Evolutionary conservation across 2,888 invertebrate species (phyloP), one percentile per base, ranked within the genome.

Genomic region (Agrochola lota): DNA sequence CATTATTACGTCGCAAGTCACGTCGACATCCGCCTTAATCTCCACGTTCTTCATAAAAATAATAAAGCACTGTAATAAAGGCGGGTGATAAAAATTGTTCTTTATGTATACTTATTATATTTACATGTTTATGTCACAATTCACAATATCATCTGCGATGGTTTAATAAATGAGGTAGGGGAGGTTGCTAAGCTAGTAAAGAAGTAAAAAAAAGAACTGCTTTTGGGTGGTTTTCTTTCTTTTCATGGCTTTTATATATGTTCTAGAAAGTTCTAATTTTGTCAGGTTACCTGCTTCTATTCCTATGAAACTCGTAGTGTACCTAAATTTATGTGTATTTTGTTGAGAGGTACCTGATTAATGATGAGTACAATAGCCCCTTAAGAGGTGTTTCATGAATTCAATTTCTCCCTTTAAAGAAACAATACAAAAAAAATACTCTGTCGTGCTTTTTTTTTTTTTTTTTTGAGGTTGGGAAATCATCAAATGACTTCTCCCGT

Each of bases 61-160:
- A 88, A 87, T 89, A 88, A 87, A 87, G 62, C 74, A 62, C 64
- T 20, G 76, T 76, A 80, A 88, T 87, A 87, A 87, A 87, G 66
- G 35, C 59, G 63, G 63, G 77, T 70, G 71, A 86, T 88, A 82
- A 88, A 88, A 87, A 85, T 74, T 81, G 77, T 80, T 80, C 75
- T 87, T 80, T 82, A 87, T 73, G 79, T 80, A 52, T 30, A 75
- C 67, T 74, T 87, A 76, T 85, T 80, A 87, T 87, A 85, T 87
- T 82, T 87, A 85, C 89, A 88, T 87, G 80, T 85, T 87, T 82
- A 87, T 80, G 85, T 82, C 73, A 78, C 67, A 76, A 72, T 88
- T 85, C 71, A 71, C 71, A 70, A 60, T 77, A 77, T 88, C 71
- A 79, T 70, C 49, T 64, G 72, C 26, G 40, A 77, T 81, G 80